These are phyloP conservation scores for Gymnoscelis rufifasciata DNA, from an alignment of 2,888 invertebrate species.

Conservation along the genomic window DNA sequence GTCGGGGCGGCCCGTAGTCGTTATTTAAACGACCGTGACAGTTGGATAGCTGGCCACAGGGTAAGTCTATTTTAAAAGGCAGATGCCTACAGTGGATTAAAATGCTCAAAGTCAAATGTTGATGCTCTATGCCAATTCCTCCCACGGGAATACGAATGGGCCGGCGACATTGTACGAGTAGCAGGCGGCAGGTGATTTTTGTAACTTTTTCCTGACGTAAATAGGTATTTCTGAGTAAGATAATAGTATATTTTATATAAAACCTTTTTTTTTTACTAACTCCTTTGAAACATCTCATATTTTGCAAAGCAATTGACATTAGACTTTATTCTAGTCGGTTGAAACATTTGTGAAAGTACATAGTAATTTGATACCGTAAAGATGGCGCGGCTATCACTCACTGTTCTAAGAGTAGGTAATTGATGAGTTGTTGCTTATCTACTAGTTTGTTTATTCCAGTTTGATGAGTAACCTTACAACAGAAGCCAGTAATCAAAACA, in stretches of 20 bases:
- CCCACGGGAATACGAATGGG: slow-evolving; percentile 19
- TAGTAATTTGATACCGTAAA: slow-evolving; percentile 28
- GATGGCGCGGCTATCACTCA: slow-evolving; percentile 25
- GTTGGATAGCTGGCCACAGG: slow-evolving; percentile 30
- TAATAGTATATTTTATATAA: too few relatives aligned
- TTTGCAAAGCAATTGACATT: background rate
- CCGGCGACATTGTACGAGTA: background rate
- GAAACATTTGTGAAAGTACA: slow-evolving; percentile 3
- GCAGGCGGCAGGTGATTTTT: too few relatives aligned
- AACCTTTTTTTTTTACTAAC: too few relatives aligned
- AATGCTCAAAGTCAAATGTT: slow-evolving; percentile 31
- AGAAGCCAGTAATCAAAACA: slow-evolving; percentile 14
- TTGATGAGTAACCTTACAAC: slow-evolving; percentile 18
- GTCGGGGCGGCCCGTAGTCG: slow-evolving; percentile 25
- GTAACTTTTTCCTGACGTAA: too few relatives aligned
- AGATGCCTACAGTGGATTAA: slow-evolving; percentile 30
- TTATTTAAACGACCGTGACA: slow-evolving; percentile 33
- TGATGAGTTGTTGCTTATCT: slow-evolving; percentile 1
- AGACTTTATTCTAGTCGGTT: background rate
- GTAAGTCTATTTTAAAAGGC: slow-evolving; percentile 32
- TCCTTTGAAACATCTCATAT: too few relatives aligned
- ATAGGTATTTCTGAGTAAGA: too few relatives aligned
- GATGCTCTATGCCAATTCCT: slow-evolving; percentile 29
- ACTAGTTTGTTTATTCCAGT: slow-evolving; percentile 1
- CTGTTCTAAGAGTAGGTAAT: slow-evolving; percentile 10